Evolutionary conservation across 2,113 vertebrate genomes (phyloP), one percentile per base, ranked within the genome.

Genomic region (Scolopax mira): DNA sequence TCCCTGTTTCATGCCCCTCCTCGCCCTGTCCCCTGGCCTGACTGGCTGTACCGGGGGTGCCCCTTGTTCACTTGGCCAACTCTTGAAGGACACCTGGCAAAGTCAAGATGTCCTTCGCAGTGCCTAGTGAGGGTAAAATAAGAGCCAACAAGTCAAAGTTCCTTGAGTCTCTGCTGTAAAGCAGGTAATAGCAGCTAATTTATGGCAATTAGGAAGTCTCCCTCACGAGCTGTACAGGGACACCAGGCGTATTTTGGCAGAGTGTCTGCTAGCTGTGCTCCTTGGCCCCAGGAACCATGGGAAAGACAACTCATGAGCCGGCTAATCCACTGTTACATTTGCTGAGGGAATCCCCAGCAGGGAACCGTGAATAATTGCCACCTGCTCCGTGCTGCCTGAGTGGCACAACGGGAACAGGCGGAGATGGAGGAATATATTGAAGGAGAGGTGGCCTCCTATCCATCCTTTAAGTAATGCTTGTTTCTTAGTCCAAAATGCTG

Each of bases 301-400:
- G 75, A 77, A 79, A 33, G 83, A 42, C 71, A 52, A 18, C 77
- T 54, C 39, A 1, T 27, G 90, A 95, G 81, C 71, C 42, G 75
- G 39, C 79, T 94, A 74, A 94, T 86, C 83, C 37, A 9, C 60
- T 3, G 0, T 44, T 84, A 65, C 61, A 41, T 86, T 92, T 92
- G 93, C 88, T 1, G 11, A 75, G 83, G 96, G 88, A 93, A 94
- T 94, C 83, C 92, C 88, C 88, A 73, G 88, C 6, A 35, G 88
- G 90, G 73, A 79, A 23, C 41, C 13, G 23, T 69, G 86, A 69
- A 93, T 94, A 95, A 96, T 93, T 89, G 84, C 92, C 88, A 87
- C 93, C 95, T 95, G 90, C 94, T 87, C 65, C 8, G 0, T 62
- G 2, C 61, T 31, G 83, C 51, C 2, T 35, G 66, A 84, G 35